Evolutionary conservation across 2,113 vertebrate genomes (phyloP), one percentile per base, ranked within the genome.

Genomic region (Notothenia coriiceps): DNA sequence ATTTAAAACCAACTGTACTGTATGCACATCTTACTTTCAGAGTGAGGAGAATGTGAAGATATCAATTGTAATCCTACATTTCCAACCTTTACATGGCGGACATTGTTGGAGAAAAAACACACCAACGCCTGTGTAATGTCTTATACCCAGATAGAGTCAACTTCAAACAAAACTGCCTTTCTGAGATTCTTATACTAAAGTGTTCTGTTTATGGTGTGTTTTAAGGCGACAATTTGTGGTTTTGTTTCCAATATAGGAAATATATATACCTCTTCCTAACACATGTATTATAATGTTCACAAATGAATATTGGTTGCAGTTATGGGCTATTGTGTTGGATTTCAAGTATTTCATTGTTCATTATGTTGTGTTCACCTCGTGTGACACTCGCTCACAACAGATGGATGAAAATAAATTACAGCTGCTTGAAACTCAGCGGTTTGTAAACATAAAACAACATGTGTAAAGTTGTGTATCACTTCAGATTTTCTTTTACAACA

Each of bases 261-360:
- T 29, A 29, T 29, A 29, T 29, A 29, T 49, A 14, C 4, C 1
- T 13, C 15, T 70, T 40, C 49, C 40, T 14, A 22, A 57, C 29
- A 15, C 7, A 18, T 13, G 10, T 25, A 29, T 59, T 54, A 25
- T 46, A 64, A 55, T 20, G 14, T 9, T 73, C 55, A 33, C 22
- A 46, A 40, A 2, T 14, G 47, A 3, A 29, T 33, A 13, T 49
- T 65, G 62, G 35, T 75, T 46, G 11, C 66, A 54, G 15, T 33
- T 67, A 56, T 46, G 10, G 8, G 22, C 61, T 59, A 2, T 63
- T 85, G 47, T 68, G 43, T 22, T 46, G 25, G 1, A 71, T 25
- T 35, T 59, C 10, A 50, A 40, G 10, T 29, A 77, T 78, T 62
- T 78, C 62, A 29, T 62, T 69, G 60, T 63, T 74, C 14, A 62